These are phyloP conservation scores for Sesamia nonagrioides DNA, from an alignment of 1,140 invertebrate species.

Conservation along the genomic window DNA sequence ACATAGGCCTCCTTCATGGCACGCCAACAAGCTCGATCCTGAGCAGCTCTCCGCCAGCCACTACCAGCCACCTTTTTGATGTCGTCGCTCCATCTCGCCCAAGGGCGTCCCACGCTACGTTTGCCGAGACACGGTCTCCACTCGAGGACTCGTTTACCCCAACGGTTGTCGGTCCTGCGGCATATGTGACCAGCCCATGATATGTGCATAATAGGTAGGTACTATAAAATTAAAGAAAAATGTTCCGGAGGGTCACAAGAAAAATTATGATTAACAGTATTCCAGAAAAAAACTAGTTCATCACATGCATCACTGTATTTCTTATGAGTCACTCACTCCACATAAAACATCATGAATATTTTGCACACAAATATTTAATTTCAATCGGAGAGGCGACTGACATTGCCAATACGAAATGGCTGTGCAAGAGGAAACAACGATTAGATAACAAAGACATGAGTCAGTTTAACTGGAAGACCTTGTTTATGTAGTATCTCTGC, in stretches of 20 bases:
- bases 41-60: too few relatives aligned
- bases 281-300: constrained; percentile 13
- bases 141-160: too few relatives aligned
- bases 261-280: constrained; percentile 12
- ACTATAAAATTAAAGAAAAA: neutral
- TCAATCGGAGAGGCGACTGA: constrained; percentile 27
- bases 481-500: constrained; percentile 49
- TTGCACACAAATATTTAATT: constrained; percentile 27
- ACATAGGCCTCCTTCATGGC: too few relatives aligned
- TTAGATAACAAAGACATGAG: constrained; percentile 61
- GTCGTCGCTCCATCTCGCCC: too few relatives aligned
- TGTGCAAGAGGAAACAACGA: constrained; percentile 56
- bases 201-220: neutral
- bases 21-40: too few relatives aligned
- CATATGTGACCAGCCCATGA: too few relatives aligned
- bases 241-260: neutral
- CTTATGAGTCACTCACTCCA: neutral
- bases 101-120: too few relatives aligned
- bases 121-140: too few relatives aligned
- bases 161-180: too few relatives aligned
- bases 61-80: too few relatives aligned
- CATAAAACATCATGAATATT: constrained; percentile 1
- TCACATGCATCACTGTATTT: constrained; percentile 8
- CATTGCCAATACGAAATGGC: constrained; percentile 42
- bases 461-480: constrained; percentile 55